Conservation (phyloP, 2,888 invertebrate genomes). For the Noctua janthina region DNA sequence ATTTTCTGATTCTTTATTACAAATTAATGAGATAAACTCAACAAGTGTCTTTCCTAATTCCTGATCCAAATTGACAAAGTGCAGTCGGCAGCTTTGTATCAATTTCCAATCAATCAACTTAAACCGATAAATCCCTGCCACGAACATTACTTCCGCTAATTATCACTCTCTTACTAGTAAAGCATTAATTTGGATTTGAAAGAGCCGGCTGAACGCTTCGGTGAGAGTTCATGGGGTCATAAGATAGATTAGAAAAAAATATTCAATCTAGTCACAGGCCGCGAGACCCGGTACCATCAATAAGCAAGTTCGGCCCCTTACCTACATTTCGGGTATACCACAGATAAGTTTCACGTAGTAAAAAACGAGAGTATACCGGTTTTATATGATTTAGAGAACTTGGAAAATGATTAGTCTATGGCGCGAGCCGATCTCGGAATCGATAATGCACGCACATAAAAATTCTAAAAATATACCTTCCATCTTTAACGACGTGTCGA, state of each 20-base stretch:
- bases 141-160: slow-evolving; percentile 36
- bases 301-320: slow-evolving; percentile 57
- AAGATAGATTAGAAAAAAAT: slow-evolving; percentile 49
- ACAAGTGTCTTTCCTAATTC: slow-evolving; percentile 4
- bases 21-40: slow-evolving; percentile 6
- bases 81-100: slow-evolving; percentile 19
- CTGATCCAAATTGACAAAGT: slow-evolving; percentile 29
- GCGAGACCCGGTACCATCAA: slow-evolving; percentile 54
- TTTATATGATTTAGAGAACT: slow-evolving; percentile 56
- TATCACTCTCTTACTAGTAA: slow-evolving; percentile 28
- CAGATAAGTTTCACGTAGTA: slow-evolving; percentile 55
- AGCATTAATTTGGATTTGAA: slow-evolving; percentile 41
- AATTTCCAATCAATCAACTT: slow-evolving; percentile 51
- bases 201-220: slow-evolving; percentile 20
- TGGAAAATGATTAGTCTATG: slow-evolving; percentile 58
- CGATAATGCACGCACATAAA: slow-evolving; percentile 51
- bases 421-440: slow-evolving; percentile 51
- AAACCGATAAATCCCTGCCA: slow-evolving; percentile 24
- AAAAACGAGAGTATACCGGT: slow-evolving; percentile 65
- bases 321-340: slow-evolving; percentile 43
- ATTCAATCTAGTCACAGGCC: slow-evolving; percentile 60
- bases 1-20: neutral
- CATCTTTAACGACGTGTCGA: slow-evolving; percentile 27
- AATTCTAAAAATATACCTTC: slow-evolving; percentile 33
- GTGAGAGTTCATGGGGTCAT: slow-evolving; percentile 58